Conservation (phyloP, 2,113 vertebrate genomes). For the Eulacestoma nigropectus region DNA sequence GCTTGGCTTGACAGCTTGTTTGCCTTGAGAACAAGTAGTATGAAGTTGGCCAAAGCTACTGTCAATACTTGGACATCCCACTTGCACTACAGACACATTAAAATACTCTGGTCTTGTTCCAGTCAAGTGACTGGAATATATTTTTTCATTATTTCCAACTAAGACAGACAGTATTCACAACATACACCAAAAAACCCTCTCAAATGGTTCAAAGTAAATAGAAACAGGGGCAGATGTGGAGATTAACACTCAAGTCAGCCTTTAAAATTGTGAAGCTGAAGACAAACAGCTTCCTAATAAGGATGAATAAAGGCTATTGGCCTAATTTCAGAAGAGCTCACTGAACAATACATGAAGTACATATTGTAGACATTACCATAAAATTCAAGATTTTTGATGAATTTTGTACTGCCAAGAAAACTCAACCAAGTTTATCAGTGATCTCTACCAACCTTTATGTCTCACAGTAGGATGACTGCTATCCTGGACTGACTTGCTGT, state of each 20-base stretch:
- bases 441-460: neutral
- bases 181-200: neutral
- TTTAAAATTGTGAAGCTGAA: neutral
- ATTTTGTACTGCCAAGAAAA: neutral
- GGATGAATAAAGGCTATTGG: neutral
- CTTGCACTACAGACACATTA: neutral
- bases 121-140: neutral
- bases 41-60: neutral
- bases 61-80: neutral
- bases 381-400: neutral
- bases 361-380: neutral
- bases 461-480: neutral
- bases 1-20: neutral
- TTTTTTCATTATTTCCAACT: neutral
- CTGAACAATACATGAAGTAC: neutral
- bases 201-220: neutral
- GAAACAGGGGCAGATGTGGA: neutral
- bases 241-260: neutral
- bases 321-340: neutral
- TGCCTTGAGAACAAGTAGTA: neutral
- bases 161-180: neutral
- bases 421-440: neutral
- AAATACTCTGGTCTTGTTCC: neutral
- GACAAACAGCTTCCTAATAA: neutral
- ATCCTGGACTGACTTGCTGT: neutral